phyloP scores from a whole-genome alignment of 2,888 invertebrate species.

The Nephrotoma appendiculata region DNA sequence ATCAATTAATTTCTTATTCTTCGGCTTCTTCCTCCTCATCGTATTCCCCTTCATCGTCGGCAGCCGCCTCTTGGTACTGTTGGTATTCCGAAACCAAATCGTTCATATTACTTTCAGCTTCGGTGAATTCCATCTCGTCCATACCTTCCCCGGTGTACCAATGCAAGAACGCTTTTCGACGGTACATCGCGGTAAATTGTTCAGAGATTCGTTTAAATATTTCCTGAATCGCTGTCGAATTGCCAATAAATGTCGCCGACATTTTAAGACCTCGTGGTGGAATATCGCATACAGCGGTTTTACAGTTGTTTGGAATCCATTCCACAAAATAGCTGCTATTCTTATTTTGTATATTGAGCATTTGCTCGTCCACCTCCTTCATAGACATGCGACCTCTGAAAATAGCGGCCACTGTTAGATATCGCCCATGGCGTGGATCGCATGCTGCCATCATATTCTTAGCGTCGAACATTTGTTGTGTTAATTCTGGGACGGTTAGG shows the following conservation, averaged over 20 bases:
- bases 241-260: constrained; percentile 90
- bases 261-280: constrained; percentile 80
- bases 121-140: constrained; percentile 96
- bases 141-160: constrained; percentile 97
- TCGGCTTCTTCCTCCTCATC: constrained; percentile 42
- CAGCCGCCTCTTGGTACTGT: constrained; percentile 83
- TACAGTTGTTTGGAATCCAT: constrained; percentile 92
- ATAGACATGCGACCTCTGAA: constrained; percentile 88
- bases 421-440: constrained; percentile 83
- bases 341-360: constrained; percentile 92
- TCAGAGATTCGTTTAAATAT: constrained; percentile 83
- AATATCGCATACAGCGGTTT: constrained; percentile 88
- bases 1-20: background rate
- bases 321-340: constrained; percentile 81
- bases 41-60: constrained; percentile 70
- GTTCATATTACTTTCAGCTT: constrained; percentile 92
- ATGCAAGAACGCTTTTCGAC: constrained; percentile 93
- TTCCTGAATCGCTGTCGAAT: constrained; percentile 86
- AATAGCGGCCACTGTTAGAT: constrained; percentile 81
- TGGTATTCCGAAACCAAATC: constrained; percentile 88
- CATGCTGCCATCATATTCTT: constrained; percentile 97
- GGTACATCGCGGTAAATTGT: constrained; percentile 91
- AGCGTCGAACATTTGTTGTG: constrained; percentile 86
- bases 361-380: constrained; percentile 84
- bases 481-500: constrained; percentile 80